Conservation (phyloP, 2,888 invertebrate genomes). For the Stenotaenia linearis region DNA sequence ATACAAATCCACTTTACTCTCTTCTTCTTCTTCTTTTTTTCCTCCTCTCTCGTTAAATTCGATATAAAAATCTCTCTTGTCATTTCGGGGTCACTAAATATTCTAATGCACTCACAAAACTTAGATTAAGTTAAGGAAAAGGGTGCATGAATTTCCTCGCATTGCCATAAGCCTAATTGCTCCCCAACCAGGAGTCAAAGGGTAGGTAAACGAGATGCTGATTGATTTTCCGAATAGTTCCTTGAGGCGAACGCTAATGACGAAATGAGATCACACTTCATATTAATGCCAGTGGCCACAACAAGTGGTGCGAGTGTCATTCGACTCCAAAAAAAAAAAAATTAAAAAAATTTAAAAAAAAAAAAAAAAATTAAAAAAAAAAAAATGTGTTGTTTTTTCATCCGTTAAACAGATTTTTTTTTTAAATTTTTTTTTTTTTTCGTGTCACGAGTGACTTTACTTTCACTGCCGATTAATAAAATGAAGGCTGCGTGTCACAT, state of each 20-base stretch:
- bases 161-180: slow-evolving; percentile 24
- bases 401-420: too few relatives aligned
- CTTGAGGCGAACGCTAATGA: background rate
- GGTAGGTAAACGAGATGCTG: slow-evolving; percentile 21
- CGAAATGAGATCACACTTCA: background rate
- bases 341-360: too few relatives aligned
- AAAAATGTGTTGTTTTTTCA: too few relatives aligned
- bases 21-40: background rate
- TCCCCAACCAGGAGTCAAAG: slow-evolving; percentile 17
- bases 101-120: background rate
- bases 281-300: background rate
- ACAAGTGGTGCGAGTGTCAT: background rate
- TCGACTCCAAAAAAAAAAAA: too few relatives aligned
- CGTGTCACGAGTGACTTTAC: background rate
- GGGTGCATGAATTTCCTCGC: background rate
- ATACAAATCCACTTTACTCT: background rate
- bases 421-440: background rate
- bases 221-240: background rate
- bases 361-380: too few relatives aligned
- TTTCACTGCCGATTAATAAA: slow-evolving; percentile 5
- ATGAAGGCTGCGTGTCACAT: slow-evolving; percentile 10
- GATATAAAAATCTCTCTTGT: background rate
- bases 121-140: background rate
- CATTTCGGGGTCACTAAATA: background rate
- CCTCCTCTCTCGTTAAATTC: background rate